Evolutionary conservation across 2,113 vertebrate genomes (phyloP).

Genomic region (Silurus glanis): DNA sequence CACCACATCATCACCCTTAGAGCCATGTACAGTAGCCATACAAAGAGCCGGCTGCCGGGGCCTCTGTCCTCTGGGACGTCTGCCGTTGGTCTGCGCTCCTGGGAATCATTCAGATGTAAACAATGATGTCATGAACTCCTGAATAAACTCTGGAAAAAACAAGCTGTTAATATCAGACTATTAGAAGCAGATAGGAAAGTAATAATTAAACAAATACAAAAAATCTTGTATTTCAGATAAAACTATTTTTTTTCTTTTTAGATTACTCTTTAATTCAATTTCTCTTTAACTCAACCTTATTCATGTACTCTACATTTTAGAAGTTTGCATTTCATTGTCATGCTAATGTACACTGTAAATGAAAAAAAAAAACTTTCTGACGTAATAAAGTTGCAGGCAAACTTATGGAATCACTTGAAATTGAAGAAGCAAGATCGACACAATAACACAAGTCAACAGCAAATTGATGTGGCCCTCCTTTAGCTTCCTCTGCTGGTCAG

Average conservation of each 20-base stretch:
- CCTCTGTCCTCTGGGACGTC: conserved; percentile 26
- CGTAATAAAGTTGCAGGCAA: not conserved
- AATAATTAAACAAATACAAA: not conserved
- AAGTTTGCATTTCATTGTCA: not conserved
- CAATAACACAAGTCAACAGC: conserved; percentile 24
- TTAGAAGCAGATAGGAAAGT: not conserved
- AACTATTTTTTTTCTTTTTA: not conserved
- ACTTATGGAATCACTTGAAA: not conserved
- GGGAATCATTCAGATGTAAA: conserved; percentile 29
- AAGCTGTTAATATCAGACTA: not conserved
- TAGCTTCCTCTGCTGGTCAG: conserved; percentile 17
- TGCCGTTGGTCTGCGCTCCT: conserved; percentile 22
- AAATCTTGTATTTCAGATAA: not conserved
- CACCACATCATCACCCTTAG: conserved; percentile 50
- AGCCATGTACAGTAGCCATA: conserved; percentile 43
- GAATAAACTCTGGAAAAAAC: not conserved
- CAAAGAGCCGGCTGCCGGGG: conserved; percentile 40
- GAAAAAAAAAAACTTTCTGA: not conserved
- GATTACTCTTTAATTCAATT: not conserved
- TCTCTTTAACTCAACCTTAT: not conserved
- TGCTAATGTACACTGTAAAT: not conserved
- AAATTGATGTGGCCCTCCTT: conserved; percentile 26
- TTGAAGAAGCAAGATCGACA: conserved; percentile 6
- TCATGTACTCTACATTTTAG: not conserved
- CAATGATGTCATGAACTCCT: conserved; percentile 16